Conservation (phyloP, 1,140 invertebrate species). For the Philopotamus ludificatus region DNA sequence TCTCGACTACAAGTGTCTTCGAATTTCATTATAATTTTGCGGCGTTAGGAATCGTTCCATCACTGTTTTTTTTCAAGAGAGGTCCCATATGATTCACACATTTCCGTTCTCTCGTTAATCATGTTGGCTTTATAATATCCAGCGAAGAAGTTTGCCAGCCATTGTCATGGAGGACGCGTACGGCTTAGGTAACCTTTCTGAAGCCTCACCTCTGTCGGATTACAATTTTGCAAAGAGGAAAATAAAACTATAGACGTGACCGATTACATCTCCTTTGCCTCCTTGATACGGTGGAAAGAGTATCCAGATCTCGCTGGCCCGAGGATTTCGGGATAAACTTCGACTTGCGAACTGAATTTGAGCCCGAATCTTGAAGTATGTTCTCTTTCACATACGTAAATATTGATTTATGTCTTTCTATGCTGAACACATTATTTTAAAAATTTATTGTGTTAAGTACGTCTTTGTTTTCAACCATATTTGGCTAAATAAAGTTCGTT, state of each 20-base stretch:
- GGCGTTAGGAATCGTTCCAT: too few relatives aligned
- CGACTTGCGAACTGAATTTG: not conserved
- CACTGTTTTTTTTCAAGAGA: too few relatives aligned
- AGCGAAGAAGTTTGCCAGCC: not conserved
- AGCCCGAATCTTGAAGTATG: not conserved
- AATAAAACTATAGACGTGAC: slow-evolving; percentile 16
- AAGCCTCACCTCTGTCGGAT: not conserved
- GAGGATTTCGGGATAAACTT: not conserved
- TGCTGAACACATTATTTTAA: not conserved
- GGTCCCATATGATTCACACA: too few relatives aligned
- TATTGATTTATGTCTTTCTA: not conserved
- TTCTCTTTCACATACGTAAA: slow-evolving; percentile 1
- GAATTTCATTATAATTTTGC: too few relatives aligned
- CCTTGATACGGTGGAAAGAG: not conserved
- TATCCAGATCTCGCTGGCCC: not conserved
- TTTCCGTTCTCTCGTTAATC: not conserved
- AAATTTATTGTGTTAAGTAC: too few relatives aligned
- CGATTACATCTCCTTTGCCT: slow-evolving; percentile 5
- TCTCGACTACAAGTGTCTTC: too few relatives aligned
- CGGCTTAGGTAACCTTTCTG: not conserved
- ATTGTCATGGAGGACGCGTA: not conserved
- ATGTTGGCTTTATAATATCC: not conserved
- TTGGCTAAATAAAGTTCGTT: too few relatives aligned
- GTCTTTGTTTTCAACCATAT: too few relatives aligned
- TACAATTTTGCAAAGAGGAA: not conserved